phyloP scores from a whole-genome alignment of 2,797 vertebrate species.

The Urocyon cinereoargenteus region DNA sequence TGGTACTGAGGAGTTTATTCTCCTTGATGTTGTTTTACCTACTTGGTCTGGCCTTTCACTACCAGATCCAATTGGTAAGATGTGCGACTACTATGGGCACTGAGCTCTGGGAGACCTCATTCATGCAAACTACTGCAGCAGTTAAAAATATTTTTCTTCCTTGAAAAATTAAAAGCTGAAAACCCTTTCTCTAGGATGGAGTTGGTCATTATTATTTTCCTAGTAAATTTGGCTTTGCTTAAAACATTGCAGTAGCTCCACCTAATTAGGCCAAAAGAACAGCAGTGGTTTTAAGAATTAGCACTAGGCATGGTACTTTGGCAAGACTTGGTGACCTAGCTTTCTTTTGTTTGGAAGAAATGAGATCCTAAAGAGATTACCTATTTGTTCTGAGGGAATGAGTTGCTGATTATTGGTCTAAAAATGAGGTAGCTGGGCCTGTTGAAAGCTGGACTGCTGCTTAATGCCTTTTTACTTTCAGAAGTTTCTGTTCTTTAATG shows the following conservation, averaged over 20 bases:
- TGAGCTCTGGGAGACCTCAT: neutral
- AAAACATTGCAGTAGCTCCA: neutral
- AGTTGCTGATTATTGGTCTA: neutral
- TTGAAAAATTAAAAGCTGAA: neutral
- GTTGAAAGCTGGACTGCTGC: neutral
- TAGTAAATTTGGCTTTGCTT: neutral
- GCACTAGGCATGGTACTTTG: neutral
- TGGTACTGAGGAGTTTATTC: conserved; percentile 76
- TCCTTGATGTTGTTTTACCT: conserved; percentile 64
- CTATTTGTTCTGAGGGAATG: neutral
- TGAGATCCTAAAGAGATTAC: neutral
- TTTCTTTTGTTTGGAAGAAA: conserved; percentile 29
- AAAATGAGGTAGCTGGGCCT: neutral
- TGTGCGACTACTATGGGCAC: conserved; percentile 24
- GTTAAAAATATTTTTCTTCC: neutral
- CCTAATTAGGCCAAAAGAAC: neutral
- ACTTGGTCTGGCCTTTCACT: conserved; percentile 70
- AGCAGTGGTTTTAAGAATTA: neutral
- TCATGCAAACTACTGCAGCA: neutral
- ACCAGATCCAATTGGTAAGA: conserved; percentile 63
- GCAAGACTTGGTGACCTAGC: neutral
- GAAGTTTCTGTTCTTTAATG: neutral
- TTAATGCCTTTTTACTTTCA: neutral
- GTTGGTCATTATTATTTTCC: neutral
- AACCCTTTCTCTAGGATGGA: neutral